Conservation (phyloP, 2,888 invertebrate genomes). For the Sipha maydis region DNA sequence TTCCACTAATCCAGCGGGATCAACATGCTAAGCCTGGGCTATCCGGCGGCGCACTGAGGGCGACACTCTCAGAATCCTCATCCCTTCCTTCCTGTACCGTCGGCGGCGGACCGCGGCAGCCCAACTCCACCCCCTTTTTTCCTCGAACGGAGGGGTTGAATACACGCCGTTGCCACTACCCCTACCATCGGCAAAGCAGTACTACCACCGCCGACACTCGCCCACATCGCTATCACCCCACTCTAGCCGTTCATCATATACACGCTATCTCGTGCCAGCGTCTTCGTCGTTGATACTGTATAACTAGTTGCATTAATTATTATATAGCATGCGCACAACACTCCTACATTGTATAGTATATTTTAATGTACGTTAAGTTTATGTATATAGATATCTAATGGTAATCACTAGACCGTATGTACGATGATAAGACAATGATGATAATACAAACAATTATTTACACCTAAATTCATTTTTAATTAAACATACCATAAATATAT, state of each 20-base stretch:
- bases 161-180: constrained; percentile 9
- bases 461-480: background rate
- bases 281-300: constrained; percentile 2
- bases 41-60: constrained; percentile 62
- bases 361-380: background rate
- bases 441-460: background rate
- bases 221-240: constrained; percentile 14
- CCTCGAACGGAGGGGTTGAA: constrained; percentile 39
- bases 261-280: constrained; percentile 27
- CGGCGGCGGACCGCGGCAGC: constrained; percentile 18
- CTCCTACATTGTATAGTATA: background rate
- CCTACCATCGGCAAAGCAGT: constrained; percentile 1
- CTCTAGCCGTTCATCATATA: background rate
- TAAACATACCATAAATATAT: background rate
- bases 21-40: constrained; percentile 62
- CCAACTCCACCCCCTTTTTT: constrained; percentile 60
- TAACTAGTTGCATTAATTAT: constrained; percentile 57
- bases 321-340: background rate
- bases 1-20: constrained; percentile 60
- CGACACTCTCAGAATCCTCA: constrained; percentile 62
- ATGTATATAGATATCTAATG: background rate
- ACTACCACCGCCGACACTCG: constrained; percentile 4
- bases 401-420: background rate
- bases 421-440: background rate
- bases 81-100: constrained; percentile 57